Evolutionary conservation across 2,888 invertebrate genomes (phyloP).

Genomic region (Acanthococcus lagerstroemiae): DNA sequence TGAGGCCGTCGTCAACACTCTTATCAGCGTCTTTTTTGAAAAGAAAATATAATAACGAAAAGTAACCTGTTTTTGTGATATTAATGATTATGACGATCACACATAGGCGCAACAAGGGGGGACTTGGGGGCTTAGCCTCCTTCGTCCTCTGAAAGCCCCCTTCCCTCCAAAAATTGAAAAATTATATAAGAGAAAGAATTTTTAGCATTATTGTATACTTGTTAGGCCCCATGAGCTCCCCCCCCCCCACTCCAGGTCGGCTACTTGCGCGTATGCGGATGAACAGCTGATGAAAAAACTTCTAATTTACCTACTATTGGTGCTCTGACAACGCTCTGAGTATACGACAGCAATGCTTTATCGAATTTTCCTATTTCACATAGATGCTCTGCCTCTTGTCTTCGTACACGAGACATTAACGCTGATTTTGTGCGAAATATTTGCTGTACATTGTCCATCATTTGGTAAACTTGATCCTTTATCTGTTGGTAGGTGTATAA

Average conservation of each 20-base stretch:
- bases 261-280: too few species aligned
- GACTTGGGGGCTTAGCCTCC: too few species aligned
- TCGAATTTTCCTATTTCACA: slow-evolving; percentile 40
- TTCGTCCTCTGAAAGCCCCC: too few species aligned
- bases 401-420: slow-evolving; percentile 50
- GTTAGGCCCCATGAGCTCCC: too few species aligned
- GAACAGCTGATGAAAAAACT: too few species aligned
- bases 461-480: slow-evolving; percentile 45
- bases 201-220: too few species aligned
- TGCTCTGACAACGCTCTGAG: slow-evolving; percentile 63
- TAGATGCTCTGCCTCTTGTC: slow-evolving; percentile 44
- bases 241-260: too few species aligned
- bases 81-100: too few species aligned
- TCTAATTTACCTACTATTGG: slow-evolving; percentile 40
- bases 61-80: too few species aligned
- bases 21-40: slow-evolving; percentile 38
- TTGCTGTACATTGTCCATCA: slow-evolving; percentile 55
- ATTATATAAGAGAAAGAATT: neutral
- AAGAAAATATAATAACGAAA: neutral
- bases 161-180: neutral
- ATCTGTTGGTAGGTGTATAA: slow-evolving; percentile 37
- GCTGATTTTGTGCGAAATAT: slow-evolving; percentile 58
- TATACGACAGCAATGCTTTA: slow-evolving; percentile 54
- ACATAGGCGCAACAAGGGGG: too few species aligned
- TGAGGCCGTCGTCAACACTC: slow-evolving; percentile 48